Evolutionary conservation across 1,140 invertebrate species (phyloP), one percentile per base, ranked within the genome.

Genomic region (Lamellibrachia luymesi): DNA sequence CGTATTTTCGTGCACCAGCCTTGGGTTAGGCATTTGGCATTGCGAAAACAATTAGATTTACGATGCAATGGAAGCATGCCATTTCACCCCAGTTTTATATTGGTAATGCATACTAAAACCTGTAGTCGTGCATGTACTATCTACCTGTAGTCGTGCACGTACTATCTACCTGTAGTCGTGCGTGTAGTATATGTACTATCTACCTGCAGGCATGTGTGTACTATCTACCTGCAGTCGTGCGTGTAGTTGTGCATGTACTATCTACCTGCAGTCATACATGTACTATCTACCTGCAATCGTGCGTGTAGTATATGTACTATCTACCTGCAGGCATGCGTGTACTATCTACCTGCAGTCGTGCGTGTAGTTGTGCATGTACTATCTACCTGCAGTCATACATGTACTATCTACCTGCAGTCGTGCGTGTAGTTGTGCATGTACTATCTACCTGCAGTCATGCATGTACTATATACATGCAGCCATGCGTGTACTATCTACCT

Each of bases 401-500:
- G 25, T 22, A 80, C 13, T 80, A 80, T 22, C 64, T 80, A 80
- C 64, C 5, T 80, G 64, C 25, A 22, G 25, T 80, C 4, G 25
- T 80, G 64, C 38, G 38, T 38, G 38, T 38, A 38, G 38, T 38
- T 38, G 38, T 38, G 38, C 38, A 38, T 38, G 25, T 22, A 80
- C 64, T 80, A 80, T 22, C 64, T 80, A 80, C 64, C 64, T 80
- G 64, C 25, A 22, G 25, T 80, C 64, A 80, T 22, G 64, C 25
- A 0, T 38, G 25, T 22, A 80, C 13, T 80, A 80, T 22, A 1
- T 80, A 80, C 64, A 0, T 80, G 64, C 25, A 22, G 25, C 4
- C 64, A 17, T 80, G 64, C 25, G 4, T 6, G 17, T 17, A 56
- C 6, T 56, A 56, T 22, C 64, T 94, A 95, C 95, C 96, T 96